phyloP scores from a whole-genome alignment of 53 echinoderm and acorn worm genomes.

The Temnopleurus reevesii region DNA sequence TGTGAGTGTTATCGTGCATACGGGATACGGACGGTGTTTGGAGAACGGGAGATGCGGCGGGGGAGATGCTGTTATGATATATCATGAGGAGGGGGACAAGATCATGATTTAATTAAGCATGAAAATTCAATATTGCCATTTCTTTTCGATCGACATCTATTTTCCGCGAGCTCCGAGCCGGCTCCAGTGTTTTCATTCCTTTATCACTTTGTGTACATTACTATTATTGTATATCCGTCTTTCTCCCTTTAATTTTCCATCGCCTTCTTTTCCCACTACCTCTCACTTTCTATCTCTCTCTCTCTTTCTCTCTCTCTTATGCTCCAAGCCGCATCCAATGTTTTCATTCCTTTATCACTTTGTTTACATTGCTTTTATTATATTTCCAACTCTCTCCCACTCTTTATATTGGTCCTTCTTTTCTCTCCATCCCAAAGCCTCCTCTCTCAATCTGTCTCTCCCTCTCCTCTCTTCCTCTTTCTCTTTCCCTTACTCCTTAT shows the following conservation, averaged over 20 bases:
- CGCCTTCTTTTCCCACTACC: neutral
- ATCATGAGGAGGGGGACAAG: constrained; percentile 18
- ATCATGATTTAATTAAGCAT: constrained; percentile 33
- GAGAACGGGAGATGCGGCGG: neutral
- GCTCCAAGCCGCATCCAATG: neutral
- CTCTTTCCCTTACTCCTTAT: no score
- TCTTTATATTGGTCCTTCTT: no score
- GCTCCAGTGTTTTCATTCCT: neutral
- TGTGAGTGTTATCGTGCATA: neutral
- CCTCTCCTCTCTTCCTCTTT: neutral
- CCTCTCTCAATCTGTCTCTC: neutral
- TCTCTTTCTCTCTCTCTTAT: neutral
- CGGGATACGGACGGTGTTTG: neutral
- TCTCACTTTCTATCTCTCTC: neutral
- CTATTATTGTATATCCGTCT: neutral
- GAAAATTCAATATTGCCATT: constrained; percentile 34
- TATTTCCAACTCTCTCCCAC: neutral
- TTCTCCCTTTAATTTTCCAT: neutral
- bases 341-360: neutral
- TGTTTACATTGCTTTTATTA: neutral
- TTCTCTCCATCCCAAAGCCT: no score
- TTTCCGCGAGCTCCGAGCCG: neutral
- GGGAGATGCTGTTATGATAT: constrained; percentile 21
- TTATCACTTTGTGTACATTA: neutral
- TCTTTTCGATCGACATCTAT: constrained; percentile 19